Percentiles rank a stretch among this genome's conserved stretches.
These are phyloP conservation scores for Micromys minutus DNA, from an alignment of 2,113 vertebrate species.

Conservation along the genomic window DNA sequence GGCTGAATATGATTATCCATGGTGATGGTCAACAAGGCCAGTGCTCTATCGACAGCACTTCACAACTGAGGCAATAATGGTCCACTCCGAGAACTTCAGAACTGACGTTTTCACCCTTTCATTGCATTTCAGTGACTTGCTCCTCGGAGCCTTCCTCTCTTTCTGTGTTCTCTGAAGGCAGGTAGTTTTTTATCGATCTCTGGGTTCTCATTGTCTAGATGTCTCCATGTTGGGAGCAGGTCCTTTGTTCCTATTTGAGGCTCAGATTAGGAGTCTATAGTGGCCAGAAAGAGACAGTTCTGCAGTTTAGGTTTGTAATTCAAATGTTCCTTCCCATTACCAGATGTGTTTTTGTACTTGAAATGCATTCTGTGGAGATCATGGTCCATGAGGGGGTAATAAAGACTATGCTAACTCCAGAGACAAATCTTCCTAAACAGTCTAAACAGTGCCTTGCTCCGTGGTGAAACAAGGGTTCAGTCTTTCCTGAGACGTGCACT, in stretches of 20 bases:
- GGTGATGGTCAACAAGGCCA: neutral
- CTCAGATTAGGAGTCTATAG: neutral
- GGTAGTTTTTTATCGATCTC: neutral
- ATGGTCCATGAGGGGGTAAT: conserved; percentile 16
- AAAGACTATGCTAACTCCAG: conserved; percentile 35
- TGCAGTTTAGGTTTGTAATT: conserved; percentile 42
- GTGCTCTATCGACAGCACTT: neutral
- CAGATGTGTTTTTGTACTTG: conserved; percentile 61
- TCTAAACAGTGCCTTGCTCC: conserved; percentile 30
- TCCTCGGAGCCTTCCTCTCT: neutral
- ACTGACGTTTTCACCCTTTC: neutral
- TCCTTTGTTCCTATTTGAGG: conserved; percentile 14
- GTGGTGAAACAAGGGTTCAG: neutral
- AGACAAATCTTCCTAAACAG: conserved; percentile 32
- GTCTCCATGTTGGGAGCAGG: neutral
- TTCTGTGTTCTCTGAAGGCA: neutral
- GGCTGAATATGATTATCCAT: neutral
- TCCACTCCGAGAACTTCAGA: neutral
- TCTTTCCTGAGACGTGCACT: neutral
- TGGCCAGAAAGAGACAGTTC: neutral
- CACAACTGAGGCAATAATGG: no score
- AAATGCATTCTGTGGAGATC: conserved; percentile 50
- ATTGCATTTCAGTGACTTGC: neutral
- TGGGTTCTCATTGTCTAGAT: neutral
- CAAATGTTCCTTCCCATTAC: conserved; percentile 5